A percentile compares a stretch with the other conserved stretches of the same genome.
These are phyloP conservation scores for Axis porcinus DNA, from an alignment of 2,113 vertebrate genomes.

Conservation along the genomic window DNA sequence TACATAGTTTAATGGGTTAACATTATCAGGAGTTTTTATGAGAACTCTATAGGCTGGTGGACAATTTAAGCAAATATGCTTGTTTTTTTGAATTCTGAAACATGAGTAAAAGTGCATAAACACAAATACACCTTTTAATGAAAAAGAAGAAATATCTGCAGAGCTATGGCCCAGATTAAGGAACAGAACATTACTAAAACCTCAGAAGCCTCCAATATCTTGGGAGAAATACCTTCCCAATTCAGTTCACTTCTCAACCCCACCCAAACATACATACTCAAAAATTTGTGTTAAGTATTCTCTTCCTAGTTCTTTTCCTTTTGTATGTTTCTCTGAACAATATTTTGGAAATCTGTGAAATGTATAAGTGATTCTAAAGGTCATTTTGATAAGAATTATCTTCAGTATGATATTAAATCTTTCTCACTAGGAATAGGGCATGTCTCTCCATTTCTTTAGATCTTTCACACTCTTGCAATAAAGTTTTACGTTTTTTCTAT, in stretches of 20 bases:
- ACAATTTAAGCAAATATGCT: not conserved
- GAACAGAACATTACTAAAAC: not conserved
- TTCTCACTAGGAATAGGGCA: not conserved
- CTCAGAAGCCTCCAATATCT: not conserved
- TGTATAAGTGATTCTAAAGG: not conserved
- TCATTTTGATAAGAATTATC: not conserved
- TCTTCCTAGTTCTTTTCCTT: not conserved
- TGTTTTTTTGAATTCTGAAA: constrained; percentile 8
- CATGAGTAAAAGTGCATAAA: not conserved
- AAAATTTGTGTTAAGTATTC: not conserved
- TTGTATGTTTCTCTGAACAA: not conserved
- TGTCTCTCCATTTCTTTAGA: not conserved
- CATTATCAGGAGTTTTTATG: not conserved
- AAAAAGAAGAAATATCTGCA: not conserved
- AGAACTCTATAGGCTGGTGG: not conserved
- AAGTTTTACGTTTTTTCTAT: not conserved
- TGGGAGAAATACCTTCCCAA: not conserved
- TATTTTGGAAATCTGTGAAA: not conserved
- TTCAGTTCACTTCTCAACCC: not conserved
- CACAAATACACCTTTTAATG: not conserved
- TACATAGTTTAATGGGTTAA: not conserved
- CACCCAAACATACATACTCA: not conserved
- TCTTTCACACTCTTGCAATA: not conserved
- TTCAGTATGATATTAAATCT: not conserved
- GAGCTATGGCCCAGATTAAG: not conserved